Evolutionary conservation across 2,113 vertebrate species (phyloP).

Genomic region (Sporophila hypoxantha): DNA sequence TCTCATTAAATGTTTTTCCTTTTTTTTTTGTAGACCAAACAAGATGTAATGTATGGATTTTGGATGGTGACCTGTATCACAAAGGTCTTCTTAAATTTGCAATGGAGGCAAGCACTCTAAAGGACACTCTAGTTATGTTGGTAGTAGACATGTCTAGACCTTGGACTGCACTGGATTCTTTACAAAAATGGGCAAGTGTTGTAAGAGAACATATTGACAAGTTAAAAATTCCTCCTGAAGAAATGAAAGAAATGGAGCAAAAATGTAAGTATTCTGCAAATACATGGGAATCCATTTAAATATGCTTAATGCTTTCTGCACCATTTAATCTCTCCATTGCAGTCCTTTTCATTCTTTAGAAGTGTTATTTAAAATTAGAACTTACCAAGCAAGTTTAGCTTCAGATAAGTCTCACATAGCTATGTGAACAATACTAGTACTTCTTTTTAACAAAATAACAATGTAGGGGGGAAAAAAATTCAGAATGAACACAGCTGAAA

Average conservation of each 20-base stretch:
- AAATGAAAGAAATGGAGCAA: constrained; percentile 93
- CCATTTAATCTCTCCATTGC: constrained; percentile 23
- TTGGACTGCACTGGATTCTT: constrained; percentile 93
- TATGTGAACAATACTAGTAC: neutral
- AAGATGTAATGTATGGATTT: constrained; percentile 94
- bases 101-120: constrained; percentile 79
- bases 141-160: constrained; percentile 94
- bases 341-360: constrained; percentile 1
- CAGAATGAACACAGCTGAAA: neutral
- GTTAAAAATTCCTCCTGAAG: constrained; percentile 90
- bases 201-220: constrained; percentile 94
- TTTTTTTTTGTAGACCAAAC: constrained; percentile 80
- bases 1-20: neutral
- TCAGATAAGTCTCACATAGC: neutral
- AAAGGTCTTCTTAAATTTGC: constrained; percentile 96
- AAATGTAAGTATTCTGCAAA: constrained; percentile 79
- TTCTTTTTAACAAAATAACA: neutral
- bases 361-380: neutral
- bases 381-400: neutral
- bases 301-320: constrained; percentile 14
- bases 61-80: constrained; percentile 96
- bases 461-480: neutral
- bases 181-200: constrained; percentile 96
- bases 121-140: constrained; percentile 85
- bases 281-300: neutral